Conservation (phyloP, 2,113 vertebrate genomes). For the Fulmarus glacialis region DNA sequence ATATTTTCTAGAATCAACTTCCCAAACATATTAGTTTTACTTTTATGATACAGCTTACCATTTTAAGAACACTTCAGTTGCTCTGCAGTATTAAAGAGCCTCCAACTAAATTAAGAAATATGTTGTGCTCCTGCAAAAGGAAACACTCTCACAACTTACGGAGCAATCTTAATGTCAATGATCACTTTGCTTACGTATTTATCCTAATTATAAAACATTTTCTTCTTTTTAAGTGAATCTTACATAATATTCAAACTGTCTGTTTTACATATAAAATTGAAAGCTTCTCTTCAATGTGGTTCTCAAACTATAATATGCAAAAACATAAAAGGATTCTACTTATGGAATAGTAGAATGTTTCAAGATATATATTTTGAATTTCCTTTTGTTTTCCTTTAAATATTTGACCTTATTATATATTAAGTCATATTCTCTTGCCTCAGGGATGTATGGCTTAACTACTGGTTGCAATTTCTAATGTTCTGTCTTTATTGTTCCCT, state of each 20-base stretch:
- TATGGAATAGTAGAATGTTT: not conserved
- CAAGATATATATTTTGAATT: not conserved
- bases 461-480: not conserved
- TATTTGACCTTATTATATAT: not conserved
- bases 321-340: not conserved
- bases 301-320: not conserved
- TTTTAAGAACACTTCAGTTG: constrained; percentile 57
- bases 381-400: not conserved
- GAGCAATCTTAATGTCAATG: constrained; percentile 74
- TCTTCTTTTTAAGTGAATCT: constrained; percentile 2
- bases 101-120: constrained; percentile 72
- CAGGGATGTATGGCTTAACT: not conserved
- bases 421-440: not conserved
- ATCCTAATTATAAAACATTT: constrained; percentile 68
- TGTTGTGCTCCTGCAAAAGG: constrained; percentile 68
- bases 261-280: not conserved
- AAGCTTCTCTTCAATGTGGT: not conserved
- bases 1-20: not conserved
- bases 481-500: not conserved
- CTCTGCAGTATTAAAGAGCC: constrained; percentile 34
- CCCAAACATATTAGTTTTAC: constrained; percentile 11
- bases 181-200: constrained; percentile 74
- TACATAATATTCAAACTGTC: constrained; percentile 34
- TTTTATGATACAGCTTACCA: constrained; percentile 41
- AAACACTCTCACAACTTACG: constrained; percentile 60